A percentile compares a stretch with the other conserved stretches of the same genome.
Evolutionary conservation across 2,113 vertebrate genomes (phyloP).

Genomic region (Synchiropus splendidus): DNA sequence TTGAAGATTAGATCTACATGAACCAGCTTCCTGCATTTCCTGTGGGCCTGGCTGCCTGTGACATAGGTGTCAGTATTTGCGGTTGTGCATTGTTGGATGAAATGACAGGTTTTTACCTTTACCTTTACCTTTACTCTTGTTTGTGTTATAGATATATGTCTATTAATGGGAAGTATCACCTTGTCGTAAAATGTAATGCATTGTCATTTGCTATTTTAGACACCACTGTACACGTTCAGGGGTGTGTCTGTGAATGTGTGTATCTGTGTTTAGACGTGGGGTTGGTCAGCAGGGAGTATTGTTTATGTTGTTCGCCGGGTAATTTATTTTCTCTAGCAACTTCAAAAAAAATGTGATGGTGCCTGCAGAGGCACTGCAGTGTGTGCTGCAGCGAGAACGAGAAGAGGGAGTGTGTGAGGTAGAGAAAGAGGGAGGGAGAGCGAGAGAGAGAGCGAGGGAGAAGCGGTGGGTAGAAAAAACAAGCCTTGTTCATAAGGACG

Average conservation of each 20-base stretch:
- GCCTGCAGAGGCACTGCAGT: constrained; percentile 73
- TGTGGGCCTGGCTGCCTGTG: constrained; percentile 13
- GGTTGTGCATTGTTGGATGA: too few relatives aligned
- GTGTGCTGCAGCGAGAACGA: constrained; percentile 52
- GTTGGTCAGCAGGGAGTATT: constrained; percentile 9
- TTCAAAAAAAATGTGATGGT: constrained; percentile 50
- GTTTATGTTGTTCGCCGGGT: constrained; percentile 53
- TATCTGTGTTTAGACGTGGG: constrained; percentile 17
- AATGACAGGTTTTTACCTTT: too few relatives aligned
- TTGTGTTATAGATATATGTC: constrained; percentile 20
- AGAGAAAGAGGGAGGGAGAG: constrained; percentile 16
- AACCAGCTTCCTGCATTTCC: constrained; percentile 25
- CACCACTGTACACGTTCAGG: too few relatives aligned
- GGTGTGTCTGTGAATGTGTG: constrained; percentile 6
- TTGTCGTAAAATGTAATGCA: too few relatives aligned
- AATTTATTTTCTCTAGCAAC: constrained; percentile 52
- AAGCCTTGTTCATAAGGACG: constrained; percentile 48
- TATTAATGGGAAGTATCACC: too few relatives aligned
- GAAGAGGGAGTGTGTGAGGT: constrained; percentile 17
- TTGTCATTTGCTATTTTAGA: too few relatives aligned
- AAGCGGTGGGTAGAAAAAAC: constrained; percentile 24
- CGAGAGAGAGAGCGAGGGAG: constrained; percentile 13
- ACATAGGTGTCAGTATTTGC: too few relatives aligned
- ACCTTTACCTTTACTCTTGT: not conserved
- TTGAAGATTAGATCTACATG: constrained; percentile 23